These are phyloP conservation scores for Lamellibrachia satsuma DNA, from an alignment of 2,888 invertebrate species.

Conservation along the genomic window DNA sequence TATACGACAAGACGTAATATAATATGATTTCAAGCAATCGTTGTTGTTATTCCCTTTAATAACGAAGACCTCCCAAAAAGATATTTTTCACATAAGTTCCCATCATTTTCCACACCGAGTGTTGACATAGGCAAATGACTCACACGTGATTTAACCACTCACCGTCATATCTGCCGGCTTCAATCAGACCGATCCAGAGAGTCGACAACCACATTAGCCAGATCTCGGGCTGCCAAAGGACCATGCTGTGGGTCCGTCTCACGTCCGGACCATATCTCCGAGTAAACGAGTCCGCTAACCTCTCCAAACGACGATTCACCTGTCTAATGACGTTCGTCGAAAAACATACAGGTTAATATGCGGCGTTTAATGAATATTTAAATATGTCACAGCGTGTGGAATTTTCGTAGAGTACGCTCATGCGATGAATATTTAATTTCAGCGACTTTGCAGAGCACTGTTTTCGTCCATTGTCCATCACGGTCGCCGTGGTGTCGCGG, in stretches of 20 bases:
- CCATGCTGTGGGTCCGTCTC: background rate
- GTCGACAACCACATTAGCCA: background rate
- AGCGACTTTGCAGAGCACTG: background rate
- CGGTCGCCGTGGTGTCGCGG: background rate
- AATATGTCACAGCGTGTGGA: background rate
- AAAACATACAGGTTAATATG: background rate
- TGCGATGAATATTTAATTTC: background rate
- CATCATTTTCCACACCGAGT: background rate
- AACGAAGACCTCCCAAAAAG: too few species aligned
- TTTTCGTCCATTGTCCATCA: background rate
- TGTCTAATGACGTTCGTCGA: background rate
- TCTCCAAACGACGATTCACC: background rate
- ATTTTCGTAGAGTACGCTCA: background rate
- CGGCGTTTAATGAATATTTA: slow-evolving; percentile 7
- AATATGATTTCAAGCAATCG: too few species aligned
- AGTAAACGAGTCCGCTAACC: background rate
- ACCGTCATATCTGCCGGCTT: background rate
- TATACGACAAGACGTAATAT: too few species aligned
- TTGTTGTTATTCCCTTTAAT: too few species aligned
- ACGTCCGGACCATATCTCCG: background rate
- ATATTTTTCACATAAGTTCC: too few species aligned
- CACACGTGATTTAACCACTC: background rate
- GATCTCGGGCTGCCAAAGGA: background rate
- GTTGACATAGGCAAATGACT: background rate
- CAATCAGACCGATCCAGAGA: background rate